Percentiles rank a stretch among this genome's conserved stretches.
phyloP scores from a whole-genome alignment of 2,797 vertebrate species.

The Spinibarbus caldwelli region DNA sequence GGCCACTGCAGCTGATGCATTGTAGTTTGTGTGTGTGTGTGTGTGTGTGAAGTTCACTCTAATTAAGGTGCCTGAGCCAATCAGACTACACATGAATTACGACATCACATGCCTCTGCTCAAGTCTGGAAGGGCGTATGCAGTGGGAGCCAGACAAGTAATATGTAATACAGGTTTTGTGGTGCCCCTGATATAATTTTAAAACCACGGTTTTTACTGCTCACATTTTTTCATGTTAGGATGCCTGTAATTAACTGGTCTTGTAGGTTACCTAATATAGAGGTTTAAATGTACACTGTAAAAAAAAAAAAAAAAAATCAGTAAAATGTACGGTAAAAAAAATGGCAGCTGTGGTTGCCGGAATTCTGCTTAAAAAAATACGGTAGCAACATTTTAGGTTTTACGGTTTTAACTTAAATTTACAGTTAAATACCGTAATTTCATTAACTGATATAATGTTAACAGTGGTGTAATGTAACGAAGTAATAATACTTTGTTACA shows the following conservation, averaged over 20 bases:
- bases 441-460: no score
- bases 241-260: constrained; percentile 5
- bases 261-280: background rate
- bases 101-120: constrained; percentile 3
- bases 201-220: constrained; percentile 19
- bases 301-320: no score
- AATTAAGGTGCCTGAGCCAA: constrained; percentile 21
- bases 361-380: no score
- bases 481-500: no score
- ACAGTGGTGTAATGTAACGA: no score
- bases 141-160: constrained; percentile 6
- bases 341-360: no score
- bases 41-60: constrained; percentile 16
- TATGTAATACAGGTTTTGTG: constrained; percentile 9
- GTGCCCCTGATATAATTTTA: background rate
- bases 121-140: background rate
- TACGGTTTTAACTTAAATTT: no score
- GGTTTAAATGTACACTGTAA: constrained; percentile 47
- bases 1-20: constrained; percentile 19
- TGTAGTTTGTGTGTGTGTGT: constrained; percentile 18
- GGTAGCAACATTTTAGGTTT: no score
- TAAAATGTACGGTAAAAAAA: no score
- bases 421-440: no score
- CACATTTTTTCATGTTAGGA: constrained; percentile 4
- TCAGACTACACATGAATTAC: constrained; percentile 17